Evolutionary conservation across 2,888 invertebrate genomes (phyloP).

Genomic region (Callosobruchus maculatus): DNA sequence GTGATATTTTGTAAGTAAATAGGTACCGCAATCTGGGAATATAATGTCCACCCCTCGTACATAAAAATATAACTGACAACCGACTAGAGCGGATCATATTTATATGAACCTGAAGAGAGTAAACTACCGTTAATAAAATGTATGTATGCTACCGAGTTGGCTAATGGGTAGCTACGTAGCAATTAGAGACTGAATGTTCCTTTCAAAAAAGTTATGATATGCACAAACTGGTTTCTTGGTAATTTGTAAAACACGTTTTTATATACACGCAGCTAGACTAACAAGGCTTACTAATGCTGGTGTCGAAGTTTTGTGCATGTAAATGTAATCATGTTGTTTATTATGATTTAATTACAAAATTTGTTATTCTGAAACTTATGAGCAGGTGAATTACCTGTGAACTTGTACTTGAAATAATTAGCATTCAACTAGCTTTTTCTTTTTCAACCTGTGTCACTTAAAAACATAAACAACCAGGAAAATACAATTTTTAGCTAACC

Average conservation of each 20-base stretch:
- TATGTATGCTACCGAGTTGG: not conserved
- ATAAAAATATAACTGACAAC: not conserved
- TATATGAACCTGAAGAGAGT: not conserved
- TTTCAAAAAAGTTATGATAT: not conserved
- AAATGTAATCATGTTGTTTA: not conserved
- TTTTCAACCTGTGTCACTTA: too few relatives aligned
- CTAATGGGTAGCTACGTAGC: not conserved
- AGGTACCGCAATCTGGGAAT: too few relatives aligned
- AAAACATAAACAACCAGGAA: too few relatives aligned
- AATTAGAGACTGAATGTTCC: not conserved
- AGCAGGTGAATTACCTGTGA: not conserved
- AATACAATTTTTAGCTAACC: too few relatives aligned
- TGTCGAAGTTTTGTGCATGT: not conserved
- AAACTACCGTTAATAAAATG: not conserved
- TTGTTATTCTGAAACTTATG: not conserved
- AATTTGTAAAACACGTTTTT: slow-evolving; percentile 28
- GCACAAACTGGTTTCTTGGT: slow-evolving; percentile 15
- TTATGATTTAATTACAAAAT: not conserved
- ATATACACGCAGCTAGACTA: slow-evolving; percentile 8
- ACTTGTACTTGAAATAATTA: not conserved
- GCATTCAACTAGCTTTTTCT: not conserved
- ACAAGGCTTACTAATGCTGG: not conserved
- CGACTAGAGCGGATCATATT: not conserved
- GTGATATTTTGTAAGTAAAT: too few relatives aligned
- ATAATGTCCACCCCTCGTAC: not conserved